Evolutionary conservation across 2,888 invertebrate genomes (phyloP), one percentile per base, ranked within the genome.

Genomic region (Drosophila pegasa): DNA sequence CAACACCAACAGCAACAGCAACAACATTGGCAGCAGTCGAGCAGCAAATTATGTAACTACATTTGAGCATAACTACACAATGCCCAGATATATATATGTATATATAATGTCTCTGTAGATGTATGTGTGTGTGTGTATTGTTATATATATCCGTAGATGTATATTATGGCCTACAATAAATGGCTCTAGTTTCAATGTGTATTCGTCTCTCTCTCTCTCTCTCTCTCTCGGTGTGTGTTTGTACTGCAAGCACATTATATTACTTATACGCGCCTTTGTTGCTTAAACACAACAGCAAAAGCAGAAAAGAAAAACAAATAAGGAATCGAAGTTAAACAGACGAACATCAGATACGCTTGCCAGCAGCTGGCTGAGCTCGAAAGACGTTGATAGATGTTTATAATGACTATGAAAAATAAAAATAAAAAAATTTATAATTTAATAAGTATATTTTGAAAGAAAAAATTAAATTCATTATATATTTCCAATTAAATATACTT

Each of bases 21-120:
- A 22, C 50, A 61, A 31, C 75, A 56, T 35, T 10, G 45, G 18
- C 61, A 50, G 56, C 69, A 79, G 59, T 59, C 54, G 68, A 79
- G 82, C 83, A 75, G 84, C 81, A 85, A 83, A 85, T 83, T 82
- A 82, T 82, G 78, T 82, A 86, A 82, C 86, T 78, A 78, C 70
- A 80, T 80, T 82, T 78, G 64, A 77, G 57, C 78, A 74, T 54
- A 67, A 77, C 77, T 65, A 78, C 80, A 85, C 80, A 83, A 85
- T 75, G 56, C 54, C 80, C 80, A 45, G 66, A 72, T 70, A 71
- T 54, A 72, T 37, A 22, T 48, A 9, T 3, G 1, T 9, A 7
- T 25, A 41, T 14, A 3, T 22, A n/a, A 22, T 29, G 29, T 59
- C n/a, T 40, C 10, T 63, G 12, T 25, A 29, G 35, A 37, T 38